Evolutionary conservation across 2,113 vertebrate species (phyloP), one percentile per base, ranked within the genome.

Genomic region (Stegostoma tigrinum): DNA sequence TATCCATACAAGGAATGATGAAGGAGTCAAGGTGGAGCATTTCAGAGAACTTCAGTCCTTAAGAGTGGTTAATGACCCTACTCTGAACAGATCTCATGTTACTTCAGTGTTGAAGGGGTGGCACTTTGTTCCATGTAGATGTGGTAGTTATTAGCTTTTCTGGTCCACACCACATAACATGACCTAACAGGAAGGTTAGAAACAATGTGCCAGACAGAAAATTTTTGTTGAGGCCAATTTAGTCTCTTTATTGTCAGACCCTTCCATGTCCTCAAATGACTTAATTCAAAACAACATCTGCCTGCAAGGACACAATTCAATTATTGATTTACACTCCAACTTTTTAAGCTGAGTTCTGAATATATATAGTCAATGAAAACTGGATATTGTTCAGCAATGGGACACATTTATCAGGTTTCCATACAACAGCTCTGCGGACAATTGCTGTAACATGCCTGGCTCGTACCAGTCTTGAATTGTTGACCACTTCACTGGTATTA

Each of bases 221-320:
- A 30, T 70, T 93, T 48, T 75, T 30, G 45, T 90, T 45, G 68
- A 45, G 38, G 24, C 42, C 42, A 30, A 72, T 72, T 14, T 42
- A 52, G 67, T 72, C 94, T 48, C 68, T 34, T 94, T 94, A 68
- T 68, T n/a, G 19, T 67, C 64, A 21, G 64, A 27, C n/a, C 21
- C 45, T 42, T 72, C 67, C 38, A 68, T 45, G 42, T 72, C 94
- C 94, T 42, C 45, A 95, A 72, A 52, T 70, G 45, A 75, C 14
- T 72, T 72, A 17, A 72, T 72, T 34, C 14, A 52, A 95, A 95
- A 72, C 27, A 52, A 95, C 93, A 94, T 72, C 64, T 95, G 67
- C 27, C 68, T 19, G 45, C 94, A 95, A 95, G 68, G 68, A 95
- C 21, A 70, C 38, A 24, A 68, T 14, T 68, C 8, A 45, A 68